These are phyloP conservation scores for Solenodon paradoxus DNA, from an alignment of 2,113 vertebrate genomes.

Conservation along the genomic window DNA sequence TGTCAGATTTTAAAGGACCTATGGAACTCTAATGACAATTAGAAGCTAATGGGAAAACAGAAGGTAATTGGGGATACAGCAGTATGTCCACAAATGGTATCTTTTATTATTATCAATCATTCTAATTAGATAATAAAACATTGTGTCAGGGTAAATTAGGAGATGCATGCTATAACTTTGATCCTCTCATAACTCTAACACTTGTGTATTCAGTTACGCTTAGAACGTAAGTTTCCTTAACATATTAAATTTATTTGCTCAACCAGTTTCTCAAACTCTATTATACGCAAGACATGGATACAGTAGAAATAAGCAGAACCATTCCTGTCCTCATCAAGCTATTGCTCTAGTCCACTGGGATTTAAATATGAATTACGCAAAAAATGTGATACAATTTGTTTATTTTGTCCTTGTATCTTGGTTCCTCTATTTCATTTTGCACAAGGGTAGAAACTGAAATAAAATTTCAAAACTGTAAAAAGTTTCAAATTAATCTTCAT, in stretches of 20 bases:
- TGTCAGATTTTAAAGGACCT: not conserved
- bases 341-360: not conserved
- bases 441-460: not conserved
- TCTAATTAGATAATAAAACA: not conserved
- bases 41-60: not conserved
- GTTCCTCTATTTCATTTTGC: constrained; percentile 6
- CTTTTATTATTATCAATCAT: not conserved
- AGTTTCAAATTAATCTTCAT: not conserved
- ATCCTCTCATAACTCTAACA: not conserved
- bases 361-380: not conserved
- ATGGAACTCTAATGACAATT: not conserved
- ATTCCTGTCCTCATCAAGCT: not conserved
- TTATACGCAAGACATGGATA: not conserved
- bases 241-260: constrained; percentile 5
- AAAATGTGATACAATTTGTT: not conserved
- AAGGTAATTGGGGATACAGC: not conserved
- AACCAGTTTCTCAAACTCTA: not conserved
- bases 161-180: not conserved
- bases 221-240: not conserved
- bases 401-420: not conserved
- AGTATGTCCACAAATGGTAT: not conserved
- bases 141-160: not conserved
- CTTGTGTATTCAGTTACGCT: not conserved
- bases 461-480: not conserved
- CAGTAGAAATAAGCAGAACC: not conserved